These are phyloP conservation scores for Tetramorium parvispinum DNA, from an alignment of 1,140 invertebrate genomes.

Conservation along the genomic window DNA sequence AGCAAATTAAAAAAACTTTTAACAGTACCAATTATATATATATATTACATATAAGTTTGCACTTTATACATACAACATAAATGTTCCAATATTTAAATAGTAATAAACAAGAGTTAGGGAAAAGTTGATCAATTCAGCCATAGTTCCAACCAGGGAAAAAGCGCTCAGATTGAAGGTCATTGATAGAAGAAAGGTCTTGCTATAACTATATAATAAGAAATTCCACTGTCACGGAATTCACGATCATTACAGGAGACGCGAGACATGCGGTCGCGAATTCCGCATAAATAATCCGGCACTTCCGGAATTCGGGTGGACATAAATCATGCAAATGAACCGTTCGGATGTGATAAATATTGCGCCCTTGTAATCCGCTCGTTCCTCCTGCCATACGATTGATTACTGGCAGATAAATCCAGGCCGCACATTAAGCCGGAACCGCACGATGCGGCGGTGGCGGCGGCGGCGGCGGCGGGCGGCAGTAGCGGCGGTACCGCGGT, in stretches of 20 bases:
- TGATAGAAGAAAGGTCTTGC: neutral
- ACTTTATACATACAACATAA: too few relatives aligned
- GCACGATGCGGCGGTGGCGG: conserved; percentile 52
- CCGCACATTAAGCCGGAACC: conserved; percentile 80
- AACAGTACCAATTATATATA: too few relatives aligned
- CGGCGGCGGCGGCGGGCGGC: conserved; percentile 16
- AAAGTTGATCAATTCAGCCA: neutral
- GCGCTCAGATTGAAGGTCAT: conserved; percentile 28
- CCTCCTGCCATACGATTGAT: conserved; percentile 80
- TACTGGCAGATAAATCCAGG: conserved; percentile 82
- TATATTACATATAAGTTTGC: too few relatives aligned
- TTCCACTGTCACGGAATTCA: conserved; percentile 66
- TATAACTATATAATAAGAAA: conserved; percentile 63
- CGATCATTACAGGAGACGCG: conserved; percentile 54
- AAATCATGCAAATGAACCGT: conserved; percentile 83
- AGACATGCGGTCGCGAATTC: conserved; percentile 63
- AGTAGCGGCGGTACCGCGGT: conserved; percentile 29
- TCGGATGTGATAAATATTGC: conserved; percentile 83
- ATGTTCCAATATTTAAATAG: neutral
- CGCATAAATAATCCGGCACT: conserved; percentile 75
- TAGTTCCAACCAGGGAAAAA: conserved; percentile 11
- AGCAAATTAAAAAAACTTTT: too few relatives aligned
- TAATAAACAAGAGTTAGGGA: neutral
- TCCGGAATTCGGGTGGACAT: conserved; percentile 77
- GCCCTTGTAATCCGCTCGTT: conserved; percentile 77